Percentiles rank a stretch among this genome's conserved stretches.
Conservation (phyloP, 2,113 vertebrate genomes). For the Semnornis frantzii region DNA sequence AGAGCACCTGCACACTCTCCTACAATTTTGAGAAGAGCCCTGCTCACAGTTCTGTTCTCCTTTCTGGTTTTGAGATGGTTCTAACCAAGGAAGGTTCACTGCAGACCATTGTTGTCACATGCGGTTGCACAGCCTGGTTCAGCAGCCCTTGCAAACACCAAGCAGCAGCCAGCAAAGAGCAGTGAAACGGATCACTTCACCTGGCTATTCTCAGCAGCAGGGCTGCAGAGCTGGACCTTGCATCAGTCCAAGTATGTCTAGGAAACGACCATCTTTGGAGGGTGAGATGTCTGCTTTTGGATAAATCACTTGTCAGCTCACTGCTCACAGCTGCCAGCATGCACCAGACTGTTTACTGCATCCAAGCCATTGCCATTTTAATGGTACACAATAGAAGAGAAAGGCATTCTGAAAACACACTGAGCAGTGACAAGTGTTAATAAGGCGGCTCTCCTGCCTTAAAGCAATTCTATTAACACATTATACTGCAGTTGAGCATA, state of each 20-base stretch:
- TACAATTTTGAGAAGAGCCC: rapidly evolving
- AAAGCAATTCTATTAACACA: constrained; percentile 58
- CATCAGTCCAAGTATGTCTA: not conserved
- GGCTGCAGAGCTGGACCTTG: not conserved
- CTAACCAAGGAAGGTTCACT: not conserved
- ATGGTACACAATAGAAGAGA: not conserved
- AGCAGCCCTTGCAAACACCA: not conserved
- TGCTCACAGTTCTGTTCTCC: not conserved
- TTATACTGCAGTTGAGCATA: constrained; percentile 52
- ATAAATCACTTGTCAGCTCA: constrained; percentile 4
- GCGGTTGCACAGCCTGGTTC: not conserved
- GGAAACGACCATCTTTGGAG: not conserved
- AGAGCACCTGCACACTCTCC: not conserved
- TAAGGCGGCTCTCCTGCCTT: constrained; percentile 33
- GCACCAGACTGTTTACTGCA: constrained; percentile 3
- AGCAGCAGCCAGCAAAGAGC: not conserved
- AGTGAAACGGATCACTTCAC: not conserved
- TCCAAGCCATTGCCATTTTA: not conserved
- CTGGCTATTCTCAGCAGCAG: not conserved
- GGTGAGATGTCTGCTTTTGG: not conserved
- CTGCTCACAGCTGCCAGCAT: not conserved
- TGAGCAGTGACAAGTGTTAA: constrained; percentile 44
- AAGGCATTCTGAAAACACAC: constrained; percentile 21
- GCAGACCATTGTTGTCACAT: rapidly evolving
- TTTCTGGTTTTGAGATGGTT: not conserved